Percentiles rank a stretch among this genome's conserved stretches.
Evolutionary conservation across 1,140 invertebrate species (phyloP).

Genomic region (Mycetomoellerius zeteki): DNA sequence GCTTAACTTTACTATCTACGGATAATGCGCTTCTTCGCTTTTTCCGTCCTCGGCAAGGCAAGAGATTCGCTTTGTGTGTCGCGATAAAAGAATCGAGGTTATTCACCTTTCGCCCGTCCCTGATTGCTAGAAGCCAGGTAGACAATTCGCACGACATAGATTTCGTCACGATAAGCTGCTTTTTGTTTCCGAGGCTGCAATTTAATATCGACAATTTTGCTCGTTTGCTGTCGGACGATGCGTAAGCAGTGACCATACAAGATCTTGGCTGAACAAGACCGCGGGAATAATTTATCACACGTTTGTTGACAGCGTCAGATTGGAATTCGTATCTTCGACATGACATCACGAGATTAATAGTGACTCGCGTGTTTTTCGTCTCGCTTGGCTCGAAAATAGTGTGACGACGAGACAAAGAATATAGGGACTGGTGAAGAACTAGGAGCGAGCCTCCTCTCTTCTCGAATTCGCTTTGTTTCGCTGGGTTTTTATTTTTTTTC

Average conservation of each 20-base stretch:
- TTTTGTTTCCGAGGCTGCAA: conserved; percentile 5
- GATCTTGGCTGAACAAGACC: background rate
- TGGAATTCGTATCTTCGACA: conserved; percentile 15
- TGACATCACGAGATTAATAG: conserved; percentile 52
- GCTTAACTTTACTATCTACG: background rate
- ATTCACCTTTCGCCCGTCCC: conserved; percentile 76
- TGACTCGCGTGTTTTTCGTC: conserved; percentile 34
- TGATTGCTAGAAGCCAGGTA: conserved; percentile 53
- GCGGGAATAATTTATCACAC: conserved; percentile 38
- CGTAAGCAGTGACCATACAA: background rate
- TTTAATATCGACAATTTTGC: conserved; percentile 21
- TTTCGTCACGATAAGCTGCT: background rate
- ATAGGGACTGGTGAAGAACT: background rate
- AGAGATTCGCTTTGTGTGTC: background rate
- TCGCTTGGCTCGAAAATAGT: conserved; percentile 52
- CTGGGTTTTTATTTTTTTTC: background rate
- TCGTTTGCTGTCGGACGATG: background rate
- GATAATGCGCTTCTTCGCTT: conserved; percentile 9
- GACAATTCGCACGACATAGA: background rate
- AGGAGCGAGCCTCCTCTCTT: background rate
- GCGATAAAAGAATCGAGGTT: conserved; percentile 76
- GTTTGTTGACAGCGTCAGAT: conserved; percentile 25
- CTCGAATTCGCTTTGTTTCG: conserved; percentile 14
- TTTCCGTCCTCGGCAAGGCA: background rate
- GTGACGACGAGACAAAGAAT: background rate